A percentile compares a stretch with the other conserved stretches of the same genome.
These are phyloP conservation scores for Sphyrna mokarran DNA, from an alignment of 2,113 vertebrate species.

Conservation along the genomic window DNA sequence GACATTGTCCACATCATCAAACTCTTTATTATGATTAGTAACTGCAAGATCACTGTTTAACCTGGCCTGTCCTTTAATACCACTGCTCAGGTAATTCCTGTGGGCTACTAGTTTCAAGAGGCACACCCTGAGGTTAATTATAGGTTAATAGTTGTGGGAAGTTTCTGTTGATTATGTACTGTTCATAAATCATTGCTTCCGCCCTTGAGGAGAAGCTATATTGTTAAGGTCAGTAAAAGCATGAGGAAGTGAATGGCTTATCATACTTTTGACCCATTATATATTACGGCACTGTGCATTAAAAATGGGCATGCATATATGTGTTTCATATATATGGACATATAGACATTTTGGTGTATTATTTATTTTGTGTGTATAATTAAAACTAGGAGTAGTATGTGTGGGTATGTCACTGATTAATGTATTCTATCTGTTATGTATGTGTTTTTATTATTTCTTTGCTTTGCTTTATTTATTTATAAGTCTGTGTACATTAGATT, in stretches of 20 bases:
- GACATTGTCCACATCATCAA: too few species aligned
- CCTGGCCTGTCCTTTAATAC: background rate
- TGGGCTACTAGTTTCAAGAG: background rate
- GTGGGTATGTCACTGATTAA: background rate
- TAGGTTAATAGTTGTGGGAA: background rate
- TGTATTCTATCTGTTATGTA: background rate
- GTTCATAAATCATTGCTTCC: constrained; percentile 2
- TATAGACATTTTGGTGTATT: background rate
- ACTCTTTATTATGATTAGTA: background rate
- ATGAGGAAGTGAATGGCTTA: background rate
- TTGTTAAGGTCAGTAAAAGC: background rate
- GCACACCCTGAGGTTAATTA: background rate
- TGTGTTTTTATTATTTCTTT: background rate
- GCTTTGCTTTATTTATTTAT: background rate
- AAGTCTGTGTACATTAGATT: background rate
- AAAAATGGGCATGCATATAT: background rate
- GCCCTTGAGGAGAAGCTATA: background rate
- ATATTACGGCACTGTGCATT: background rate
- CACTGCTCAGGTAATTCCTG: background rate
- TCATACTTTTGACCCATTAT: background rate
- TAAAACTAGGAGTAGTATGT: background rate
- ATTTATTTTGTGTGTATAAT: background rate
- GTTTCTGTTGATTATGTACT: background rate
- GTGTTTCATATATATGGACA: background rate
- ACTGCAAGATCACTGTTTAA: background rate